phyloP scores from a whole-genome alignment of 2,888 invertebrate species.

The Sycophila texana region DNA sequence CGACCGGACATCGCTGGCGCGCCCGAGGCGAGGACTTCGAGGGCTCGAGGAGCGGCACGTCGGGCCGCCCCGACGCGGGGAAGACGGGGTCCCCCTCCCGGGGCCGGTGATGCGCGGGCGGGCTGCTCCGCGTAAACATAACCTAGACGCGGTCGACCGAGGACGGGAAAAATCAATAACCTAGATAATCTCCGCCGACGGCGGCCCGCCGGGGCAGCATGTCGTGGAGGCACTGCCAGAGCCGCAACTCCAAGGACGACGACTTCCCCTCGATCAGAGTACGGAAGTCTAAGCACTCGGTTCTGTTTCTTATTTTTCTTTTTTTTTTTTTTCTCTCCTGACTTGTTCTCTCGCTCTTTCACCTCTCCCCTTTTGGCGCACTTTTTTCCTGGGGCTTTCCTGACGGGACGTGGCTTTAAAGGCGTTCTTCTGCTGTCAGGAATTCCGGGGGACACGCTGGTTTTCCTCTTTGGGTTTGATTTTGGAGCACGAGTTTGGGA shows the following conservation, averaged over 20 bases:
- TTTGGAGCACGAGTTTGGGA: too few relatives aligned
- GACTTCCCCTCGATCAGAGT: slow-evolving; percentile 48
- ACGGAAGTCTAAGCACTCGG: slow-evolving; percentile 16
- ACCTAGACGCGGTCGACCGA: slow-evolving; percentile 37
- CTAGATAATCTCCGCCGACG: slow-evolving; percentile 55
- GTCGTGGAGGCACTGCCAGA: slow-evolving; percentile 58
- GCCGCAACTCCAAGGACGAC: slow-evolving; percentile 48
- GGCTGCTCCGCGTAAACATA: slow-evolving; percentile 53
- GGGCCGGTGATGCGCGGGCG: slow-evolving; percentile 34
- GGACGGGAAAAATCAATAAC: slow-evolving; percentile 68
- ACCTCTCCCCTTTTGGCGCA: background rate
- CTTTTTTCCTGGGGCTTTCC: background rate
- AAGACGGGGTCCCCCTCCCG: slow-evolving; percentile 1
- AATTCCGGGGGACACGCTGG: too few relatives aligned
- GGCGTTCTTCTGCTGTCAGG: too few relatives aligned
- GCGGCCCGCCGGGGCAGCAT: slow-evolving; percentile 36
- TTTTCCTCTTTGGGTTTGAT: too few relatives aligned
- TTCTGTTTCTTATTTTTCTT: slow-evolving; percentile 24
- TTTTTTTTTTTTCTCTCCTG: background rate
- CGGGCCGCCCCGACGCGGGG: background rate
- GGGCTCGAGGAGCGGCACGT: background rate
- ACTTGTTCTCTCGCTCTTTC: background rate
- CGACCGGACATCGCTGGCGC: too few relatives aligned
- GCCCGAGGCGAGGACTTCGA: background rate
- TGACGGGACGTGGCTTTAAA: too few relatives aligned